phyloP scores from a whole-genome alignment of 2,113 vertebrate genomes.

The Prolemur simus region DNA sequence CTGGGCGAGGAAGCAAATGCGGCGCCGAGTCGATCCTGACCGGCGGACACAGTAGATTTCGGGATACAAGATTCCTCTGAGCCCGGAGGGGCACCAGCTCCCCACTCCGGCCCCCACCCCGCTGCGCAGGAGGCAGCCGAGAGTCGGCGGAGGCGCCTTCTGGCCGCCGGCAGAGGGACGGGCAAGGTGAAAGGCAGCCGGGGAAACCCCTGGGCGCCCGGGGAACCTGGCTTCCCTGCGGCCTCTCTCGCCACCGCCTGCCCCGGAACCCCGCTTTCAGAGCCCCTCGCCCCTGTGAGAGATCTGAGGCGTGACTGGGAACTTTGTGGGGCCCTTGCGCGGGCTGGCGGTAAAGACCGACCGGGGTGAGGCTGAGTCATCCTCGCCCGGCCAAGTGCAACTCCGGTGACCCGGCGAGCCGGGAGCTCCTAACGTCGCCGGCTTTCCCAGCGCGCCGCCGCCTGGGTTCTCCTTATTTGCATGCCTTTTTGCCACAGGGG shows the following conservation, averaged over 20 bases:
- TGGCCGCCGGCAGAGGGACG: neutral
- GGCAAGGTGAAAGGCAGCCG: neutral
- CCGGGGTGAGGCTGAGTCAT: constrained; percentile 85
- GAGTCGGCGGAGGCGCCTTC: neutral
- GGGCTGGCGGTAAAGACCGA: constrained; percentile 48
- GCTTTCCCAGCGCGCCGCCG: neutral
- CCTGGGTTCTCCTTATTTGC: neutral
- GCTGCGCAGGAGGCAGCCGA: constrained; percentile 50
- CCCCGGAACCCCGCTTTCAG: neutral
- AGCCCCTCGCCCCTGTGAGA: neutral
- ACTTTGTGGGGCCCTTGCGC: constrained; percentile 76
- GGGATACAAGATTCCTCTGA: constrained; percentile 79
- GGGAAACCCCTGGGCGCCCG: neutral
- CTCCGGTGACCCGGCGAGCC: neutral
- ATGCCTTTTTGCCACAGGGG: neutral
- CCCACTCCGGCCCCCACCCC: neutral
- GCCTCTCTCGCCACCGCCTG: neutral
- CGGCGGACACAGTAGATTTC: constrained; percentile 69
- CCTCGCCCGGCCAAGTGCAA: constrained; percentile 48
- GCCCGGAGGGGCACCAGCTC: constrained; percentile 59
- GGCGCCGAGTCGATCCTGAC: constrained; percentile 78
- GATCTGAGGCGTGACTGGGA: constrained; percentile 66
- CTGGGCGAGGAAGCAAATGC: constrained; percentile 76
- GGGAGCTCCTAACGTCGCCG: neutral
- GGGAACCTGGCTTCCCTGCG: neutral